Evolutionary conservation across 2,888 invertebrate genomes (phyloP).

Genomic region (Netelia inedita): DNA sequence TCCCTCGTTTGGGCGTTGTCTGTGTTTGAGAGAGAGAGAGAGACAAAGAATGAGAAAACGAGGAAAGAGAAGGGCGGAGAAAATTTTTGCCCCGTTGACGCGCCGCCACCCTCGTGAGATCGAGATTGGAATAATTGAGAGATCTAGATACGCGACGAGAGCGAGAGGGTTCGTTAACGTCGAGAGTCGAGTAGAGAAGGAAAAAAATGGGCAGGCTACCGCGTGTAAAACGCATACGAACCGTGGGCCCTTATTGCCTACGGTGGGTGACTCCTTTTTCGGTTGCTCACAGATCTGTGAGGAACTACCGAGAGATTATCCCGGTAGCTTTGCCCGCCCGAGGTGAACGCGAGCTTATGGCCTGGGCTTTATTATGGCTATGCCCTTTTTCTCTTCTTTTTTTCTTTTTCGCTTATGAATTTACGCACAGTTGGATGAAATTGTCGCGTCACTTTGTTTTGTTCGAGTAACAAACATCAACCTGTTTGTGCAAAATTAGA

Average conservation of each 20-base stretch:
- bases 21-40: conserved; percentile 1
- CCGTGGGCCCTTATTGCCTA: conserved; percentile 3
- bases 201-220: conserved; percentile 16
- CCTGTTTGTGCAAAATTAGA: too few relatives aligned
- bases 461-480: too few relatives aligned
- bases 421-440: not conserved
- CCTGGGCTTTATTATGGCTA: conserved; percentile 14
- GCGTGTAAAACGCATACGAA: conserved; percentile 21
- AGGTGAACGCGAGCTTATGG: conserved; percentile 30
- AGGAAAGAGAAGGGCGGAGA: conserved; percentile 19
- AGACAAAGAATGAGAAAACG: not conserved
- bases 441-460: not conserved
- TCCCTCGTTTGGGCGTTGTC: conserved; percentile 38
- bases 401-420: not conserved
- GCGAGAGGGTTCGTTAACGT: conserved; percentile 65
- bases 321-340: conserved; percentile 12
- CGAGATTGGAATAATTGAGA: conserved; percentile 75
- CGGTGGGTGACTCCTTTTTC: conserved; percentile 53
- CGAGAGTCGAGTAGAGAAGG: conserved; percentile 33
- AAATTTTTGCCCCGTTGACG: conserved; percentile 42
- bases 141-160: conserved; percentile 70
- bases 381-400: conserved; percentile 15
- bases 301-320: conserved; percentile 31
- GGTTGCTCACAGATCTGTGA: conserved; percentile 25
- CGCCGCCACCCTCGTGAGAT: conserved; percentile 69